A percentile compares a stretch with the other conserved stretches of the same genome.
phyloP scores from a whole-genome alignment of 2,888 invertebrate genomes.

The Lottia scabra region DNA sequence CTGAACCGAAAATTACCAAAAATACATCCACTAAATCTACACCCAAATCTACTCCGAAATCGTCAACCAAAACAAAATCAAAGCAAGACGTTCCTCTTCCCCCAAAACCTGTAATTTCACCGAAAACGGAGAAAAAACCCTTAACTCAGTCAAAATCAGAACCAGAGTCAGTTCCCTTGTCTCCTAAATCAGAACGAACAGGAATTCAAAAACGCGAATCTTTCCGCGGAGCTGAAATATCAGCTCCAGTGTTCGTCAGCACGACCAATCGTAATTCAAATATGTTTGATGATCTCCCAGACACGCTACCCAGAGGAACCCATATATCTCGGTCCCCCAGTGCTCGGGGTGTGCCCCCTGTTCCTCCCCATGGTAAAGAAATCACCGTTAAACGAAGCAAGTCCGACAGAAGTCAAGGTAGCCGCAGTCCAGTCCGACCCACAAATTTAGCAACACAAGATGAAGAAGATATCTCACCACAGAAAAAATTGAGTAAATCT shows the following conservation, averaged over 20 bases:
- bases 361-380: slow-evolving; percentile 18
- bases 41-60: no score
- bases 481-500: not conserved
- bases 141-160: slow-evolving; percentile 17
- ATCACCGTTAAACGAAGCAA: slow-evolving; percentile 17
- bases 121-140: slow-evolving; percentile 15
- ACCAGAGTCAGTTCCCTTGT: not conserved
- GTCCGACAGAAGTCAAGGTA: slow-evolving; percentile 9
- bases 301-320: slow-evolving; percentile 29
- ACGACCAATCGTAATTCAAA: slow-evolving; percentile 58
- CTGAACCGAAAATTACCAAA: not conserved
- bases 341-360: slow-evolving; percentile 12
- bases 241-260: slow-evolving; percentile 55
- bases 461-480: not conserved
- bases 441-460: not conserved
- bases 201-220: slow-evolving; percentile 47
- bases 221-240: slow-evolving; percentile 51
- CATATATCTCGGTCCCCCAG: slow-evolving; percentile 11
- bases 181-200: slow-evolving; percentile 11
- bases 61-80: not conserved
- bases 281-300: slow-evolving; percentile 41
- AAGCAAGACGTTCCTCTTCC: slow-evolving; percentile 2
- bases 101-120: slow-evolving; percentile 33
- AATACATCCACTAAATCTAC: not conserved
- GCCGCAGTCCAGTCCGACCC: not conserved